A percentile compares a stretch with the other conserved stretches of the same genome.
Evolutionary conservation across 1,140 invertebrate species (phyloP).

Genomic region (Bombyx mori): ASM3026992v2 NC_085111.1:13587001-13587500

Average conservation of each 20-base stretch:
- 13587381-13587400: slow-evolving; percentile 8
- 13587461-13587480: too few relatives aligned
- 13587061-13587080: too few relatives aligned
- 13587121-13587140: background rate
- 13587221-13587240: slow-evolving; percentile 51
- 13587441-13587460: background rate
- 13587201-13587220: slow-evolving; percentile 14
- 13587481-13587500: too few relatives aligned
- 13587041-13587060: too few relatives aligned
- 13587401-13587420: too few relatives aligned
- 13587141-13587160: too few relatives aligned
- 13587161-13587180: too few relatives aligned
- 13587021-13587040: too few relatives aligned
- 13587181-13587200: too few relatives aligned
- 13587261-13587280: slow-evolving; percentile 44
- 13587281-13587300: slow-evolving; percentile 34
- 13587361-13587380: slow-evolving; percentile 23
- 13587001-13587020: too few relatives aligned
- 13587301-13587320: slow-evolving; percentile 33
- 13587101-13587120: background rate
- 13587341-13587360: slow-evolving; percentile 5
- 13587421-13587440: background rate
- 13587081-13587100: background rate
- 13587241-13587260: slow-evolving; percentile 35
- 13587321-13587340: slow-evolving; percentile 10